A percentile compares a stretch with the other conserved stretches of the same genome.
Conservation (phyloP, 2,888 invertebrate species). For the Mimas tiliae region DNA sequence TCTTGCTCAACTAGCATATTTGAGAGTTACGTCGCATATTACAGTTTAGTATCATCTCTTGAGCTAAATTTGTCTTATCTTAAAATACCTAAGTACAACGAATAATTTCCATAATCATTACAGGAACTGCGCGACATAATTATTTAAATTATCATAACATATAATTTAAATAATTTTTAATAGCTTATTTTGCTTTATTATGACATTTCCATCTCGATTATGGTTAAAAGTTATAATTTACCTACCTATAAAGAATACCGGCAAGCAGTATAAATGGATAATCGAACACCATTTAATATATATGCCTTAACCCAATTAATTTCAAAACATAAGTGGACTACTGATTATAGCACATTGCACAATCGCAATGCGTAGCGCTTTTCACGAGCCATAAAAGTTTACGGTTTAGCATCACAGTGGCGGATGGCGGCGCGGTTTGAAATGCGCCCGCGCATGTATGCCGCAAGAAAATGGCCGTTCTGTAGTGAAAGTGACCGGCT, state of each 20-base stretch:
- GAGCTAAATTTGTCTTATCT: background rate
- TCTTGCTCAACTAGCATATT: slow-evolving; percentile 52
- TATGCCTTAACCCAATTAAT: slow-evolving; percentile 28
- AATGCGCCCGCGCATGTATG: slow-evolving; percentile 54
- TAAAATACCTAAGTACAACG: background rate
- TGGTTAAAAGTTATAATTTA: no score
- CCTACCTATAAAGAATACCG: no score
- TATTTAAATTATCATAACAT: background rate
- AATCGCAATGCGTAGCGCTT: slow-evolving; percentile 49
- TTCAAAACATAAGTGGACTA: slow-evolving; percentile 28
- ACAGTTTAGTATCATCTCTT: background rate
- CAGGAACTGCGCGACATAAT: background rate
- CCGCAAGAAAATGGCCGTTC: slow-evolving; percentile 71
- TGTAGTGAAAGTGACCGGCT: slow-evolving; percentile 77
- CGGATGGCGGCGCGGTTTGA: slow-evolving; percentile 33
- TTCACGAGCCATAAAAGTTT: slow-evolving; percentile 63
- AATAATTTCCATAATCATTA: background rate
- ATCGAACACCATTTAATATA: background rate
- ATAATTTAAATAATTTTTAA: background rate
- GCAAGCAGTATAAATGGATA: no score
- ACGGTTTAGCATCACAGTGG: slow-evolving; percentile 58
- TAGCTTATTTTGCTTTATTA: background rate
- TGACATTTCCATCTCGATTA: background rate
- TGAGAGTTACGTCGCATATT: slow-evolving; percentile 4
- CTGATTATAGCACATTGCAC: slow-evolving; percentile 48